Conservation (phyloP, 2,113 vertebrate genomes). For the Phalacrocorax carbo region DNA sequence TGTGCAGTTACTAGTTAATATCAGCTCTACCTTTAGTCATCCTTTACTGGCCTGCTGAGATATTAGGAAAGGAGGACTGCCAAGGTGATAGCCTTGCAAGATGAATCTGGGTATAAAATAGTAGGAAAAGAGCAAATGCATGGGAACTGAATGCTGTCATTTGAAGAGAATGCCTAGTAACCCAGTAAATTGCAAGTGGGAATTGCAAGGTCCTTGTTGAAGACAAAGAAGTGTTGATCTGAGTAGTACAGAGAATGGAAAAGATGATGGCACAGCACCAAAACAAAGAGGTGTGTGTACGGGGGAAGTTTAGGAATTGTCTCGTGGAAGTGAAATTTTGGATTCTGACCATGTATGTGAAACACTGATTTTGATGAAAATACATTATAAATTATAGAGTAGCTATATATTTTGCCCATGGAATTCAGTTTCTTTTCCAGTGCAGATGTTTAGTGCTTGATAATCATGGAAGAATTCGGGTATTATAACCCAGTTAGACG, state of each 20-base stretch:
- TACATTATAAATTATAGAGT: neutral
- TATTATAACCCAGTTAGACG: neutral
- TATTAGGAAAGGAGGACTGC: neutral
- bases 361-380: neutral
- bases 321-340: neutral
- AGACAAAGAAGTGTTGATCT: neutral
- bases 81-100: neutral
- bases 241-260: neutral
- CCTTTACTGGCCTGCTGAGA: neutral
- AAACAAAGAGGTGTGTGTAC: neutral
- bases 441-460: neutral
- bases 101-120: neutral
- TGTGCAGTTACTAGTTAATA: neutral
- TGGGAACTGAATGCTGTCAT: neutral
- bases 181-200: neutral
- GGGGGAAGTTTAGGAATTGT: neutral
- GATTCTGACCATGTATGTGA: neutral
- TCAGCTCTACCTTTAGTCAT: neutral
- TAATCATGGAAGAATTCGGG: neutral
- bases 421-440: neutral
- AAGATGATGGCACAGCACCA: neutral
- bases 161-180: neutral
- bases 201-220: neutral
- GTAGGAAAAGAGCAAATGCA: neutral
- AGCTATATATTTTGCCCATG: neutral